A percentile compares a stretch with the other conserved stretches of the same genome.
Evolutionary conservation across 2,888 invertebrate species (phyloP).

Genomic region (Leucophenga maculata): DNA sequence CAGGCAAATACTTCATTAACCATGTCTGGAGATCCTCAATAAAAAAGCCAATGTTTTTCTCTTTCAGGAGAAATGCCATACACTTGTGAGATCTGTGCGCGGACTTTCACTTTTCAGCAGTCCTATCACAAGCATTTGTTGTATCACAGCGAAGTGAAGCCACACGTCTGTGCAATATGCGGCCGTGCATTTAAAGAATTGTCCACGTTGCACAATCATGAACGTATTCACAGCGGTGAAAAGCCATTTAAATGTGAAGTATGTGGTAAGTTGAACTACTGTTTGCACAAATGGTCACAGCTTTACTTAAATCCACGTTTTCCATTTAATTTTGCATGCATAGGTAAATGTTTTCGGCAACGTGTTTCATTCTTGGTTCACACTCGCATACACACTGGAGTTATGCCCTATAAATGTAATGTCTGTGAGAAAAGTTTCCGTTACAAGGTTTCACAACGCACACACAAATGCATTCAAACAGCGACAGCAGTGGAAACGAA

Average conservation of each 20-base stretch:
- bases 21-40: background rate
- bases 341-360: conserved; percentile 90
- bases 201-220: conserved; percentile 89
- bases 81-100: conserved; percentile 84
- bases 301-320: background rate
- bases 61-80: conserved; percentile 89
- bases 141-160: conserved; percentile 90
- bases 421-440: conserved; percentile 86
- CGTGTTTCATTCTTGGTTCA: conserved; percentile 89
- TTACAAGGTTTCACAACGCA: conserved; percentile 88
- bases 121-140: conserved; percentile 91
- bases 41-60: background rate
- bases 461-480: conserved; percentile 80
- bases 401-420: conserved; percentile 88
- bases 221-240: conserved; percentile 84
- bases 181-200: conserved; percentile 89
- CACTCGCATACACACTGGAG: conserved; percentile 85
- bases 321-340: conserved; percentile 57
- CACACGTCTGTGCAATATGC: conserved; percentile 82
- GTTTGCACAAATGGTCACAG: background rate
- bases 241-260: conserved; percentile 90
- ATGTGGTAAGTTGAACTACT: conserved; percentile 78
- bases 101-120: conserved; percentile 91
- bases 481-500: conserved; percentile 31
- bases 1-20: background rate